phyloP scores from a whole-genome alignment of 64 coral and sea anemone genomes.

The Montipora capricornis region DNA sequence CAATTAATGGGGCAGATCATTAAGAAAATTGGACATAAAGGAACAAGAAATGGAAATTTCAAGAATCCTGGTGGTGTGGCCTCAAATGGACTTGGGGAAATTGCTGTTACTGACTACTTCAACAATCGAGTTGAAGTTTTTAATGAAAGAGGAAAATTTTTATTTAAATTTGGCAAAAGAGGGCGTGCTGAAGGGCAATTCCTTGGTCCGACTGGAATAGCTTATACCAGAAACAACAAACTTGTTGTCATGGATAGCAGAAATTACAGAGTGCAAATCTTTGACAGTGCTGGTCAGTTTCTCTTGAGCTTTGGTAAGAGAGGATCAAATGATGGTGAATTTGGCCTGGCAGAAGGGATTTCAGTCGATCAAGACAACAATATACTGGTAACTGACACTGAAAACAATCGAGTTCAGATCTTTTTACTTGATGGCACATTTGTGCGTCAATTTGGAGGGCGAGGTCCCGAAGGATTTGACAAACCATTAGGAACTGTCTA shows the following conservation, averaged over 20 bases:
- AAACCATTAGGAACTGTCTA: slow-evolving; percentile 75
- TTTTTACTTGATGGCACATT: slow-evolving; percentile 85
- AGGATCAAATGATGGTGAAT: slow-evolving; percentile 77
- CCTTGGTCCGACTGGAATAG: slow-evolving; percentile 78
- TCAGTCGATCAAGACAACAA: slow-evolving; percentile 79
- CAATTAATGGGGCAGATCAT: slow-evolving; percentile 66
- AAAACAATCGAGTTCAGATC: slow-evolving; percentile 89
- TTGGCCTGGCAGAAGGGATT: slow-evolving; percentile 74
- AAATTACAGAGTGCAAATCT: slow-evolving; percentile 85
- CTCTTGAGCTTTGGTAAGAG: slow-evolving; percentile 75
- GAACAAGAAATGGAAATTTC: slow-evolving; percentile 82
- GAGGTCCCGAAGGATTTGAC: slow-evolving; percentile 90
- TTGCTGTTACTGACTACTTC: slow-evolving; percentile 86
- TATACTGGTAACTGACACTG: slow-evolving; percentile 87
- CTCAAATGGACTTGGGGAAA: slow-evolving; percentile 74
- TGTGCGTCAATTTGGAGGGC: slow-evolving; percentile 78
- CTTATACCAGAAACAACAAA: slow-evolving; percentile 64
- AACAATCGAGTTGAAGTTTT: slow-evolving; percentile 93
- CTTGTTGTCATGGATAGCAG: slow-evolving; percentile 88
- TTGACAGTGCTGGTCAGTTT: slow-evolving; percentile 78
- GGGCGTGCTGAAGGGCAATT: slow-evolving; percentile 74
- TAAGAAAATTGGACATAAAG: slow-evolving; percentile 90
- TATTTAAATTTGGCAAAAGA: slow-evolving; percentile 90
- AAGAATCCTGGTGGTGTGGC: slow-evolving; percentile 81
- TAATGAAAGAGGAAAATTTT: slow-evolving; percentile 72